Conservation (phyloP, 2,113 vertebrate genomes). For the Macaca fascicularis region T2T-MFA8v1.1 NC_088381.1:128828501-128829000, state of each 20-base stretch:
- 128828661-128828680: slow-evolving; percentile 19
- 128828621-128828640: neutral
- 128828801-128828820: slow-evolving; percentile 12
- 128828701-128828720: neutral
- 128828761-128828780: neutral
- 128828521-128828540: too few relatives aligned
- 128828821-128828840: slow-evolving; percentile 48
- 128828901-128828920: neutral
- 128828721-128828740: neutral
- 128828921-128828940: slow-evolving; percentile 41
- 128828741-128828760: neutral
- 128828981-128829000: slow-evolving; percentile 3
- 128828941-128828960: slow-evolving; percentile 45
- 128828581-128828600: too few relatives aligned
- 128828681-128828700: neutral
- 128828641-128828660: slow-evolving; percentile 29
- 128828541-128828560: too few relatives aligned
- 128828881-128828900: slow-evolving; percentile 50
- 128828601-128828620: neutral
- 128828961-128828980: slow-evolving; percentile 53
- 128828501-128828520: too few relatives aligned
- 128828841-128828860: slow-evolving; percentile 27
- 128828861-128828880: slow-evolving; percentile 42
- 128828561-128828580: too few relatives aligned
- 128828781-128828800: slow-evolving; percentile 38